These are phyloP conservation scores for Heliconius aoede DNA, from an alignment of 2,888 invertebrate genomes.

Conservation along the genomic window DNA sequence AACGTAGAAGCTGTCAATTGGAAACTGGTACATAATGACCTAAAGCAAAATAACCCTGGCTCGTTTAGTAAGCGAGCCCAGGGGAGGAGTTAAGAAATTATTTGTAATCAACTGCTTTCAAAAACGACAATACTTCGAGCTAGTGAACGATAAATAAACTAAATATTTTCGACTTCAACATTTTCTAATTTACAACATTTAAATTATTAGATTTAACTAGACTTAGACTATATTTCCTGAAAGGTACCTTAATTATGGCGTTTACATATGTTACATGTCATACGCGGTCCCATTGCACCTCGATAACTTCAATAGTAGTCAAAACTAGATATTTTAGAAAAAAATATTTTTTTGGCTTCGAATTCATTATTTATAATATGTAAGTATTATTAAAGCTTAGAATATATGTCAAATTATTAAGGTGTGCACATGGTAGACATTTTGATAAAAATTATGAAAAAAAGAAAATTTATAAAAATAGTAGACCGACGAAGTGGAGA, in stretches of 20 bases:
- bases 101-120: slow-evolving; percentile 12
- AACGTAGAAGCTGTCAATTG: slow-evolving; percentile 31
- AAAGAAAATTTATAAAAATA: not conserved
- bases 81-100: slow-evolving; percentile 29
- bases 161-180: too few species aligned
- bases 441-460: not conserved
- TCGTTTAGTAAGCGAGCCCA: slow-evolving; percentile 22
- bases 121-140: slow-evolving; percentile 3
- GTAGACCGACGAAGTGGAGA: not conserved
- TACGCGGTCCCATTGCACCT: too few species aligned
- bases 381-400: not conserved
- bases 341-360: not conserved
- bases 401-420: not conserved
- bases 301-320: not conserved
- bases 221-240: too few species aligned
- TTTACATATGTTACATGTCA: too few species aligned
- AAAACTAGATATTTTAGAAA: not conserved
- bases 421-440: not conserved
- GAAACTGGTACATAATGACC: slow-evolving; percentile 25
- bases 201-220: too few species aligned
- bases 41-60: slow-evolving; percentile 32
- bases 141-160: not conserved
- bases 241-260: too few species aligned
- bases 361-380: not conserved
- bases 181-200: too few species aligned